A percentile compares a stretch with the other conserved stretches of the same genome.
phyloP scores from a whole-genome alignment of 2,797 vertebrate genomes.

The Clamator glandarius region DNA sequence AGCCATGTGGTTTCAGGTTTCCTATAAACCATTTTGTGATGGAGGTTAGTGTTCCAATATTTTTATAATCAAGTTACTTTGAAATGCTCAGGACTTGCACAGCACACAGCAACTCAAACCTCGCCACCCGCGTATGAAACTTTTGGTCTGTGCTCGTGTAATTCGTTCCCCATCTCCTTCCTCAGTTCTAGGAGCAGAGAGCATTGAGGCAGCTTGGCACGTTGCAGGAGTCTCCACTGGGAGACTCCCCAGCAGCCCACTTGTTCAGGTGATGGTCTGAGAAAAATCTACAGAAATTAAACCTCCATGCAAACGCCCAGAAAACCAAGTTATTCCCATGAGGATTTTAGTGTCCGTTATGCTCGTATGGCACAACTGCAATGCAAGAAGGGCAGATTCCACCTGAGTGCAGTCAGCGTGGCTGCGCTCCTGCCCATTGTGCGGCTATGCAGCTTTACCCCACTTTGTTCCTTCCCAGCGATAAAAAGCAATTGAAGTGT shows the following conservation, averaged over 20 bases:
- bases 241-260: too few relatives aligned
- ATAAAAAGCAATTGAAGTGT: not conserved
- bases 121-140: not conserved
- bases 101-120: not conserved
- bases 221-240: too few relatives aligned
- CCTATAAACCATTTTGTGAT: not conserved
- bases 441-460: not conserved
- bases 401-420: rapidly evolving
- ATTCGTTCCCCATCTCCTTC: not conserved
- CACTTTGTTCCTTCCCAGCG: not conserved
- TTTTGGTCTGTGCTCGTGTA: rapidly evolving
- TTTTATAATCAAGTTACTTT: not conserved
- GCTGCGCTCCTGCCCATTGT: rapidly evolving
- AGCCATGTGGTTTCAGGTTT: not conserved
- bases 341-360: not conserved
- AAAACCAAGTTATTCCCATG: not conserved
- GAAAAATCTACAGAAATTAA: not conserved
- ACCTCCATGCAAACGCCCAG: not conserved
- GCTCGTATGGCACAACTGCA: too few relatives aligned
- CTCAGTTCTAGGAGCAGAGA: not conserved
- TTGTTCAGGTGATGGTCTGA: not conserved
- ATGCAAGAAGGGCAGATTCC: not conserved
- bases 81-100: not conserved
- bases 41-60: not conserved
- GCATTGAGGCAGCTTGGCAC: not conserved